Evolutionary conservation across 2,797 vertebrate genomes (phyloP), one percentile per base, ranked within the genome.

Genomic region (Sebastes iracundus): DNA sequence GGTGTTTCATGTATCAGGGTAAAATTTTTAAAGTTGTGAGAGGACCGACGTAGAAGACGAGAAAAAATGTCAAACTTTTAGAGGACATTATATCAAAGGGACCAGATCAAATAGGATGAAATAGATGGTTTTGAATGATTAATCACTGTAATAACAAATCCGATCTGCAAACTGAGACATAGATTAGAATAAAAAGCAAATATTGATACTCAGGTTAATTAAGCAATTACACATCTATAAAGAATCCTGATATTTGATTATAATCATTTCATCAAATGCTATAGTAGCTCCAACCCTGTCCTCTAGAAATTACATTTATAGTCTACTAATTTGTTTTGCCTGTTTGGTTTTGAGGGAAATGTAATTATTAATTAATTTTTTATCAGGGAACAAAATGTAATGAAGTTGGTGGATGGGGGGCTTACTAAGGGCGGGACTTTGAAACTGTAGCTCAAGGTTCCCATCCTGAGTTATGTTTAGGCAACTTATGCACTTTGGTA

Each of bases 191-290:
- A 35, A 35, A 87, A 85, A 69, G 72, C 68, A 75, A 87, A 91
- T 89, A 78, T 87, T 88, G 72, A 84, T 76, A 62, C 30, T 83
- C 8, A 61, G 78, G 79, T 77, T 90, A 88, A 93, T 90, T 72
- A 91, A 87, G 83, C 56, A 87, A 79, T 89, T 89, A 83, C 63
- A 86, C 64, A 82, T 79, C 68, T 75, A 63, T 73, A 67, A 71
- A 61, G 67, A 90, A 82, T 87, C 70, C 63, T 79, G 75, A 73
- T 88, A 81, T 87, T 88, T 90, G 80, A 90, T 88, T 62, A 66
- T 58, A 83, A 79, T 70, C 28, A 78, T 70, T 62, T 64, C 27
- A 76, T 75, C 64, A 85, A 83, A 84, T 63, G 46, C 58, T 61
- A 2, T 70, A 58, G 70, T 23, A 25, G 14, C 23, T 11, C 22